Conservation (phyloP, 1,140 invertebrate genomes). For the Apis florea region DNA sequence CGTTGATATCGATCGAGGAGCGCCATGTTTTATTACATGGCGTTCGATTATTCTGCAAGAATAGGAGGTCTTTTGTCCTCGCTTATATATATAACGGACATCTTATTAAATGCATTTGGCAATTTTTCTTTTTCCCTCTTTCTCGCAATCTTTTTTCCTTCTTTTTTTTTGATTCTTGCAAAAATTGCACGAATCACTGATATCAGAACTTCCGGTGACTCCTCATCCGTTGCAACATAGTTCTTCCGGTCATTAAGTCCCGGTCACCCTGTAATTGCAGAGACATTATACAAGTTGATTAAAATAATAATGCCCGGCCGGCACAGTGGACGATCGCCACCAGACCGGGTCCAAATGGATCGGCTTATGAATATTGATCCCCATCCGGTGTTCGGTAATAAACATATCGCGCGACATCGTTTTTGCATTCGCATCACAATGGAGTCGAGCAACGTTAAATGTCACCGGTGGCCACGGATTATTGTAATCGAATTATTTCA, state of each 20-base stretch:
- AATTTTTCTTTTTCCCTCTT: background rate
- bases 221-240: conserved; percentile 60
- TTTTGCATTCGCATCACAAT: conserved; percentile 60
- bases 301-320: conserved; percentile 64
- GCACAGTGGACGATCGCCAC: conserved; percentile 56
- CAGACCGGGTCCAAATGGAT: conserved; percentile 41
- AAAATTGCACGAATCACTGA: background rate
- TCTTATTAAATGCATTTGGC: too few relatives aligned
- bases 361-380: conserved; percentile 67
- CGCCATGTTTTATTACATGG: background rate
- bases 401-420: conserved; percentile 59
- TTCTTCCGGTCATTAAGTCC: conserved; percentile 67
- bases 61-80: too few relatives aligned
- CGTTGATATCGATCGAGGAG: background rate
- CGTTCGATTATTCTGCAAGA: background rate
- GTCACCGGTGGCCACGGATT: conserved; percentile 47
- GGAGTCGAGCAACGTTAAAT: conserved; percentile 34
- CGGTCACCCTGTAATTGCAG: conserved; percentile 63
- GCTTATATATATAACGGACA: too few relatives aligned
- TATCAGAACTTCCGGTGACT: conserved; percentile 53
- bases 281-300: conserved; percentile 67
- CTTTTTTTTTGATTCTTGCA: background rate
- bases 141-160: background rate
- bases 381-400: conserved; percentile 66
- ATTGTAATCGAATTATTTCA: conserved; percentile 52